Evolutionary conservation across 2,797 vertebrate species (phyloP), one percentile per base, ranked within the genome.

Genomic region (Sardinella longiceps): DNA sequence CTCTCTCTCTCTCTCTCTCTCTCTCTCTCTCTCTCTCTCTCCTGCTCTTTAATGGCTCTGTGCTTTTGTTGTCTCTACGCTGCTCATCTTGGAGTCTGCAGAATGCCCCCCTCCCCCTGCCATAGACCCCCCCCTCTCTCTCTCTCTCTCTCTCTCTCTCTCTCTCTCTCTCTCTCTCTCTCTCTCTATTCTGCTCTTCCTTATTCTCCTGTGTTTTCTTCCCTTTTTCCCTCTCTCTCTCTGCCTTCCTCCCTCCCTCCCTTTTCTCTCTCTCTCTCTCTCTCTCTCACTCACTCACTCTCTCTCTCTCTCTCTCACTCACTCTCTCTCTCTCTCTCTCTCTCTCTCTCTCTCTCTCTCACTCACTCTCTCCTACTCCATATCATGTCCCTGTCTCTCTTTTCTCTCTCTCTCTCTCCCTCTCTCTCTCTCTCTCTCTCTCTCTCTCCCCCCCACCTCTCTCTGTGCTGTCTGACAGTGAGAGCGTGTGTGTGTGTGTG

Each of bases 21-120:
- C n/a, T n/a, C n/a, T n/a, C n/a, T n/a, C n/a, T n/a, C n/a, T n/a
- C n/a, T n/a, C n/a, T n/a, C n/a, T n/a, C n/a, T n/a, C n/a, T n/a
- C n/a, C n/a, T n/a, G n/a, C n/a, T n/a, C n/a, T n/a, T n/a, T n/a
- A n/a, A n/a, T 84, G 85, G 83, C 82, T 82, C 82, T 83, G 82
- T 83, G 87, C 89, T 86, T 87, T 89, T 88, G 87, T 88, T 89
- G 86, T 88, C 88, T 86, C 83, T 77, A 58, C 39, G 83, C 86
- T 81, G 85, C 87, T 88, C 89, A 88, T 87, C 84, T 84, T 88
- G 86, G 88, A 80, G 80, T 85, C 81, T 87, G 81, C 86, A 88
- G 85, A 86, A 87, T 88, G 84, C 89, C 84, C 84, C 87, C 82
- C 82, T 88, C 70, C 82, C 63, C 84, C 82, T 33, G 66, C 30